phyloP scores from a whole-genome alignment of 1,140 invertebrate genomes.

The Plectrocnemia conspersa region DNA sequence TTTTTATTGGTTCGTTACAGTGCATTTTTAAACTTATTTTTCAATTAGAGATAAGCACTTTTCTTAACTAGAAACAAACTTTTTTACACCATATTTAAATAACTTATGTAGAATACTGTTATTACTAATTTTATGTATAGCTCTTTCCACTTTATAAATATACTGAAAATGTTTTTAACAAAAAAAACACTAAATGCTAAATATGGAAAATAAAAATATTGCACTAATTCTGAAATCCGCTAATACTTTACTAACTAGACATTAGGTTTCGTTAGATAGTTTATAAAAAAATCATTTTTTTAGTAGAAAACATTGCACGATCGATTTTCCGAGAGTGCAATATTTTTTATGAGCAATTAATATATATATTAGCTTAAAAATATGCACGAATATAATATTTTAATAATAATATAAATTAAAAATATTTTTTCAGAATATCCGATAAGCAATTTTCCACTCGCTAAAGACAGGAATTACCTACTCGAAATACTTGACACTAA shows the following conservation, averaged over 20 bases:
- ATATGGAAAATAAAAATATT: not conserved
- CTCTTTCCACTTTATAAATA: no score
- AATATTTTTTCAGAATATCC: conserved; percentile 14
- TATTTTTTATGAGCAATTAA: not conserved
- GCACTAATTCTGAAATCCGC: no score
- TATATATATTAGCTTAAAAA: not conserved
- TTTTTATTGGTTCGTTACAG: no score
- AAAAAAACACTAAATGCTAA: no score
- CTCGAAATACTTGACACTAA: conserved; percentile 15
- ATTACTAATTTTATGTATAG: no score
- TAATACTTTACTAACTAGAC: no score
- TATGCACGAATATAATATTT: not conserved
- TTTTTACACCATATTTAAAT: no score
- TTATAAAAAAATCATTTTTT: not conserved
- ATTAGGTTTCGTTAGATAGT: not conserved
- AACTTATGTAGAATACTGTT: no score
- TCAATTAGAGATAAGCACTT: no score
- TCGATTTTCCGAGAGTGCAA: not conserved
- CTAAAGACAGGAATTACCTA: conserved; percentile 16
- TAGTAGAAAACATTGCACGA: not conserved
- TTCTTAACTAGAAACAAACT: no score
- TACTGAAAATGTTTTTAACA: no score
- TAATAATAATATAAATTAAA: not conserved
- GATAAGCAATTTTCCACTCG: conserved; percentile 24
- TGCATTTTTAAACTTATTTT: no score